A percentile compares a stretch with the other conserved stretches of the same genome.
Conservation (phyloP, 2,888 invertebrate species). For the Archips xylosteana region DNA sequence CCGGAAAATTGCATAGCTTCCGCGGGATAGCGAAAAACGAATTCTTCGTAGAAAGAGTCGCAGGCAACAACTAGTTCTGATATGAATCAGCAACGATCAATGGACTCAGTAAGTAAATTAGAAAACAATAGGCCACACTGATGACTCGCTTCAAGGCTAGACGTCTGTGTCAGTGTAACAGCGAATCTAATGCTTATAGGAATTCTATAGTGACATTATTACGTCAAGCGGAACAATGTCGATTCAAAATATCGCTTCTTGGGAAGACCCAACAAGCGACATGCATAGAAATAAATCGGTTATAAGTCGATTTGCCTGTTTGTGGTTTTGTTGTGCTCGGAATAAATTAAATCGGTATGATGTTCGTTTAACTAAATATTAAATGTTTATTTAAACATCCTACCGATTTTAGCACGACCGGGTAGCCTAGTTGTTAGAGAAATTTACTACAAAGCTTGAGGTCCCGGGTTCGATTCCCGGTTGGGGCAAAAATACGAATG, state of each 20-base stretch:
- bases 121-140: slow-evolving; percentile 8
- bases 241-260: background rate
- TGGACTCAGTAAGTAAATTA: slow-evolving; percentile 2
- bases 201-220: background rate
- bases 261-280: background rate
- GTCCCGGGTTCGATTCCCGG: too few species aligned
- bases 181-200: slow-evolving; percentile 9
- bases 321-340: background rate
- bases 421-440: too few species aligned
- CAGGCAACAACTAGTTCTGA: too few species aligned
- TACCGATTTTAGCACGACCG: too few species aligned
- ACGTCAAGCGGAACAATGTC: background rate
- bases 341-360: background rate
- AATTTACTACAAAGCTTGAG: too few species aligned
- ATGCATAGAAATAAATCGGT: background rate
- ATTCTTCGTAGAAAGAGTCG: too few species aligned
- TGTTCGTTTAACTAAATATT: too few species aligned
- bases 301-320: background rate
- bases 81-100: slow-evolving; percentile 2
- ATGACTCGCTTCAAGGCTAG: slow-evolving; percentile 6
- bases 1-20: too few species aligned
- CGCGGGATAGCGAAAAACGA: too few species aligned
- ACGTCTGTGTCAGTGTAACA: background rate
- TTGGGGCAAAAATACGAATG: too few species aligned
- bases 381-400: too few species aligned